Percentiles rank a stretch among this genome's conserved stretches.
Evolutionary conservation across 1,140 invertebrate genomes (phyloP).

Genomic region (Drosophila kepulauana): DNA sequence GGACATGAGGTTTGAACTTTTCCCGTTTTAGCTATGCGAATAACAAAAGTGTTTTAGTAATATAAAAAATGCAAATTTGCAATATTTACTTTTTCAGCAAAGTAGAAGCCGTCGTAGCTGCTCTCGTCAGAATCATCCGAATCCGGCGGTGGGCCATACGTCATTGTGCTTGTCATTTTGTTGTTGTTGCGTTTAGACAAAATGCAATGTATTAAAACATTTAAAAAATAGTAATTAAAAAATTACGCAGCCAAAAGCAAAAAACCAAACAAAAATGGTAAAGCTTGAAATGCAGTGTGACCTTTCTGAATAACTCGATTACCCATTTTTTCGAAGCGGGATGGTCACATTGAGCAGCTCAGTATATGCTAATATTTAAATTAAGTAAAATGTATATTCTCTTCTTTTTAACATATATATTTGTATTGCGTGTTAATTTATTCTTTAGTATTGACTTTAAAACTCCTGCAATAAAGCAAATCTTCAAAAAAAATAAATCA

Average conservation of each 20-base stretch:
- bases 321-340: too few relatives aligned
- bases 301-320: not conserved
- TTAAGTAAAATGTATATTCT: not conserved
- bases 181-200: not conserved
- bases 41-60: not conserved
- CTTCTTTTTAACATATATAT: constrained; percentile 2
- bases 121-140: constrained; percentile 73
- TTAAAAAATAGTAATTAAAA: constrained; percentile 19
- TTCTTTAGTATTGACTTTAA: too few relatives aligned
- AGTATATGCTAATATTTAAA: not conserved
- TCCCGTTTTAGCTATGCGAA: constrained; percentile 34
- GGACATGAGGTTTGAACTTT: constrained; percentile 27
- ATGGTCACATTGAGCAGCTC: constrained; percentile 1
- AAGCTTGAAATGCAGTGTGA: constrained; percentile 33
- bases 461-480: not conserved
- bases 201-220: constrained; percentile 30
- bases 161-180: constrained; percentile 30
- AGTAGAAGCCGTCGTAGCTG: constrained; percentile 78
- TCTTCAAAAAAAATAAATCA: too few relatives aligned
- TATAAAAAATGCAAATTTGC: not conserved
- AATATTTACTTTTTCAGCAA: constrained; percentile 50
- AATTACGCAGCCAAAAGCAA: constrained; percentile 46
- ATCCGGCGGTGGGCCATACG: constrained; percentile 60
- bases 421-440: not conserved
- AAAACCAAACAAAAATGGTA: constrained; percentile 54